Percentiles rank a stretch among this genome's conserved stretches.
Conservation (phyloP, 2,888 invertebrate genomes). For the Hyposoter dolosus region DNA sequence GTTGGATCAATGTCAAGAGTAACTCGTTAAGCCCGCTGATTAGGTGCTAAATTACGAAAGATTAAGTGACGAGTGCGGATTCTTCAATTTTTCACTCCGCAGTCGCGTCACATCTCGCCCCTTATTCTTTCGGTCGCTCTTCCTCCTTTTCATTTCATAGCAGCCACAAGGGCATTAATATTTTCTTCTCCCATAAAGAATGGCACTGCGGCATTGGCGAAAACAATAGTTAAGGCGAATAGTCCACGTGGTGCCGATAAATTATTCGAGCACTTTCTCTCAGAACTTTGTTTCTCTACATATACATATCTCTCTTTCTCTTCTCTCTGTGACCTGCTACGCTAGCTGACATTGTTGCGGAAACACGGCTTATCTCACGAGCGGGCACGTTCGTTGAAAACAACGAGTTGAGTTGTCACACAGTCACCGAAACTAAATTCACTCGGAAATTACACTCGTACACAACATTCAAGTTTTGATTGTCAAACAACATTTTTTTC, state of each 20-base stretch:
- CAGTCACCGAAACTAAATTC: conserved; percentile 7
- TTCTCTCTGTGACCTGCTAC: conserved; percentile 4
- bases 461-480: not conserved
- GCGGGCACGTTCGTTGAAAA: conserved; percentile 26
- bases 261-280: conserved; percentile 55
- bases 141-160: conserved; percentile 12
- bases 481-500: not conserved
- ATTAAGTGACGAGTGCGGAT: not conserved
- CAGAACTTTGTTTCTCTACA: not conserved
- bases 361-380: conserved; percentile 11
- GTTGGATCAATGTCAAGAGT: not conserved
- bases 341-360: conserved; percentile 2
- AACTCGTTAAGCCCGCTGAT: not conserved
- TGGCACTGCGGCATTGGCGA: conserved; percentile 50
- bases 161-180: conserved; percentile 28
- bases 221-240: conserved; percentile 58
- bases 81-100: not conserved
- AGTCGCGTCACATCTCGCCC: not conserved
- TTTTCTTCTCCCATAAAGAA: conserved; percentile 20
- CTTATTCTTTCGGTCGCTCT: not conserved
- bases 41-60: not conserved
- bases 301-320: conserved; percentile 11
- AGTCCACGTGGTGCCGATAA: conserved; percentile 57
- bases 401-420: conserved; percentile 17
- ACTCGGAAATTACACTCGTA: not conserved